Evolutionary conservation across 1,140 invertebrate species (phyloP).

Genomic region (Plectrocnemia conspersa): DNA sequence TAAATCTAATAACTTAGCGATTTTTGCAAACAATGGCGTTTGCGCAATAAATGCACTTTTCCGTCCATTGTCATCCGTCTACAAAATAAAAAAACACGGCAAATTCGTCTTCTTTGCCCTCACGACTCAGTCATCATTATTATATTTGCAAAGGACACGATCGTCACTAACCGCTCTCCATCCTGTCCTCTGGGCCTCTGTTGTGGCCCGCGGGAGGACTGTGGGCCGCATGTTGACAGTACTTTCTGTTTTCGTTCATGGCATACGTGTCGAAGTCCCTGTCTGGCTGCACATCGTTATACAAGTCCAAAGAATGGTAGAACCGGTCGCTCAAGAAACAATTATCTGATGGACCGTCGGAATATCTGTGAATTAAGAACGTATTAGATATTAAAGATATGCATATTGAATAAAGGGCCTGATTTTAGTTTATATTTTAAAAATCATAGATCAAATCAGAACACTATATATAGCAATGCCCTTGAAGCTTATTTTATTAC

Average conservation of each 20-base stretch:
- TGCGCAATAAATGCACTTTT: conserved; percentile 17
- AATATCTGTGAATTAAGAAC: conserved; percentile 43
- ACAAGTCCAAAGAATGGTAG: conserved; percentile 63
- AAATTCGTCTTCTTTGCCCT: background rate
- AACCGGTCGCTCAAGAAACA: conserved; percentile 67
- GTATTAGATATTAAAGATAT: conserved; percentile 10
- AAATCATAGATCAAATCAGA: no score
- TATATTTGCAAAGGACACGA: background rate
- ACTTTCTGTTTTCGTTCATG: conserved; percentile 56
- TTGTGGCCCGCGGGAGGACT: conserved; percentile 12
- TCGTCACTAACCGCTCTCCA: conserved; percentile 28
- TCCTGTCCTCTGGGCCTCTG: conserved; percentile 18
- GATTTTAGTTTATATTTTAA: no score
- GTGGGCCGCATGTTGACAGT: conserved; percentile 44
- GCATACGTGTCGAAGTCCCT: conserved; percentile 76
- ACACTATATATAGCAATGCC: no score
- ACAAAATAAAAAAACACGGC: background rate
- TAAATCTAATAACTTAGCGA: conserved; percentile 3
- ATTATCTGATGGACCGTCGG: conserved; percentile 56
- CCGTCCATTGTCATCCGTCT: conserved; percentile 13
- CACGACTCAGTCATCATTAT: background rate
- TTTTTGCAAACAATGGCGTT: conserved; percentile 11
- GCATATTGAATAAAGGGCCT: background rate
- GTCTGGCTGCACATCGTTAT: conserved; percentile 66
- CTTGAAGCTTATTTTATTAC: no score